phyloP scores from a whole-genome alignment of 1,140 invertebrate genomes.

The Macrobrachium nipponense region DNA sequence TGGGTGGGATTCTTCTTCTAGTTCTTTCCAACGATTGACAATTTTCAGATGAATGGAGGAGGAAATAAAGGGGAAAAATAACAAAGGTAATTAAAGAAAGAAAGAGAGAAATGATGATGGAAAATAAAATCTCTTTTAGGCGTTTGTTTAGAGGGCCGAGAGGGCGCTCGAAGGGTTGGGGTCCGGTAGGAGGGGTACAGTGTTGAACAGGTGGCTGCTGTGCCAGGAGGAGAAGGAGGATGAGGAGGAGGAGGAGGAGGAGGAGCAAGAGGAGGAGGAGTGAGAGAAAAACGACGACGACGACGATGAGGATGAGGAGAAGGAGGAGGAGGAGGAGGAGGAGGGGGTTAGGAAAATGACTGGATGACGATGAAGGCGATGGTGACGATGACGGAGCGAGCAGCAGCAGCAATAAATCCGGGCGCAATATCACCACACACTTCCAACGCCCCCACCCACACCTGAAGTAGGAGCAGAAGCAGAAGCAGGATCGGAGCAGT shows the following conservation, averaged over 20 bases:
- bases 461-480: slow-evolving; percentile 17
- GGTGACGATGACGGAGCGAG: too few relatives aligned
- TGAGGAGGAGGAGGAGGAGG: background rate
- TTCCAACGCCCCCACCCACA: too few relatives aligned
- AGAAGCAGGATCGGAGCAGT: slow-evolving; percentile 10
- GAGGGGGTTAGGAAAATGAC: background rate
- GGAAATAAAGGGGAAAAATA: background rate
- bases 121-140: too few relatives aligned
- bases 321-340: background rate
- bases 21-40: slow-evolving; percentile 1
- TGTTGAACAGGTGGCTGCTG: slow-evolving; percentile 56
- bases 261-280: background rate
- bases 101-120: too few relatives aligned
- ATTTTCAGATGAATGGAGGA: background rate
- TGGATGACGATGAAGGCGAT: too few relatives aligned
- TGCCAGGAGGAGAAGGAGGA: slow-evolving; percentile 44
- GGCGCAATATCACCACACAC: too few relatives aligned
- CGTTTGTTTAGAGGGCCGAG: slow-evolving; percentile 10
- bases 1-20: slow-evolving; percentile 3
- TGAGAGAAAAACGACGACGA: too few relatives aligned
- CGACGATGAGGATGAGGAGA: background rate
- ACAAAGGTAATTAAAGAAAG: too few relatives aligned
- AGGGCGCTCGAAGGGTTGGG: slow-evolving; percentile 28
- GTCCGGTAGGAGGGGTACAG: slow-evolving; percentile 10
- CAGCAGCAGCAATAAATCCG: too few relatives aligned